Conservation (phyloP, 2,888 invertebrate genomes). For the Macaria liturata region DNA sequence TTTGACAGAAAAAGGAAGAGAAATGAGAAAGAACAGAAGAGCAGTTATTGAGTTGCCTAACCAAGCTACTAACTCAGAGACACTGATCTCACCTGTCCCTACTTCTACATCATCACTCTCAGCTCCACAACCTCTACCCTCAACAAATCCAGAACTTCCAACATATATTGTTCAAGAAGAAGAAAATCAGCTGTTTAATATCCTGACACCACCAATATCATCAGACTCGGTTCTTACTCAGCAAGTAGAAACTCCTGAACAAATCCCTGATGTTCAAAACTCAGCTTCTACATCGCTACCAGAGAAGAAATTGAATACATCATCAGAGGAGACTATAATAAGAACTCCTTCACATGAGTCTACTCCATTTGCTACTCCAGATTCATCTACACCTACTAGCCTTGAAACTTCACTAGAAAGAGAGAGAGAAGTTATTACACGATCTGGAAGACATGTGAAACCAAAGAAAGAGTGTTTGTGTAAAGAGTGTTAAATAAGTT, state of each 20-base stretch:
- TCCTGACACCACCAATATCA: not conserved
- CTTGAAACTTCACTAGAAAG: slow-evolving; percentile 4
- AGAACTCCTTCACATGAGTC: not conserved
- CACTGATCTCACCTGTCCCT: slow-evolving; percentile 3
- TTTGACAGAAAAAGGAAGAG: not conserved
- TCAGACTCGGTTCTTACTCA: not conserved
- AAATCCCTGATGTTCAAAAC: not conserved
- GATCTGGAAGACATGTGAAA: slow-evolving; percentile 4
- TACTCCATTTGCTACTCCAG: not conserved
- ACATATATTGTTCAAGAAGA: not conserved
- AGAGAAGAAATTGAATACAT: not conserved
- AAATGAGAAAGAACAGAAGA: slow-evolving; percentile 1
- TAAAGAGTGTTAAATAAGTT: slow-evolving; percentile 3
- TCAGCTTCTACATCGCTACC: not conserved
- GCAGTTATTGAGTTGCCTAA: slow-evolving; percentile 2
- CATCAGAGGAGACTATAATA: not conserved
- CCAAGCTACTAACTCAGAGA: not conserved
- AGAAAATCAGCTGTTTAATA: not conserved
- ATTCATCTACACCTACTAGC: slow-evolving; percentile 1
- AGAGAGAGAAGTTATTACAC: not conserved
- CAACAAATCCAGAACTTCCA: slow-evolving; percentile 1
- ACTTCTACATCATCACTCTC: not conserved
- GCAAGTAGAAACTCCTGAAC: not conserved
- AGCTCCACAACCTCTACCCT: not conserved
- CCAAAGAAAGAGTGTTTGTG: slow-evolving; percentile 2